phyloP scores from a whole-genome alignment of 2,888 invertebrate genomes.

The Endomychus coccineus region DNA sequence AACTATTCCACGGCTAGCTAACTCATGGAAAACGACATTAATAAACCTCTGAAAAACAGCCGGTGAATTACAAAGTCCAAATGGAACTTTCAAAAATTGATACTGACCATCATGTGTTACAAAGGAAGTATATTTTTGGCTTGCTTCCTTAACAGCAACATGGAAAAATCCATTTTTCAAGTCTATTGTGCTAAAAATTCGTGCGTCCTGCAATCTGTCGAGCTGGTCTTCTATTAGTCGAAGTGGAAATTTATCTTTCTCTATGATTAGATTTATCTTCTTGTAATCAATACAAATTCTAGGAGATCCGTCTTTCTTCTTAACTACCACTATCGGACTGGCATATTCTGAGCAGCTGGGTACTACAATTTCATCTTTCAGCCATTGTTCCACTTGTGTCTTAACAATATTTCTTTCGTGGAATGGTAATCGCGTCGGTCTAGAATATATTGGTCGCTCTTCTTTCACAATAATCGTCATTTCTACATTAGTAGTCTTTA shows the following conservation, averaged over 20 bases:
- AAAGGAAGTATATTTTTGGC: slow-evolving; percentile 30
- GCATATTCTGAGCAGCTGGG: slow-evolving; percentile 29
- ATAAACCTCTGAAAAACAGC: too few relatives aligned
- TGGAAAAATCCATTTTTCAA: slow-evolving; percentile 31
- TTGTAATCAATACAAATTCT: slow-evolving; percentile 29
- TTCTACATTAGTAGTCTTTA: too few relatives aligned
- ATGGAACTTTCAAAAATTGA: too few relatives aligned
- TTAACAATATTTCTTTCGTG: slow-evolving; percentile 17
- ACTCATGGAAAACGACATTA: too few relatives aligned
- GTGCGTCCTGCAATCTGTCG: slow-evolving; percentile 26
- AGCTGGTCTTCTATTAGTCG: slow-evolving; percentile 28
- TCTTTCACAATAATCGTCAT: slow-evolving; percentile 3
- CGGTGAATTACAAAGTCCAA: too few relatives aligned
- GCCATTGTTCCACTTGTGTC: slow-evolving; percentile 19
- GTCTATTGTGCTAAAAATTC: slow-evolving; percentile 28
- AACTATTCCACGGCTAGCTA: too few relatives aligned
- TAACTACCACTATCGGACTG: slow-evolving; percentile 24
- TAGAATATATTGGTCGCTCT: slow-evolving; percentile 13
- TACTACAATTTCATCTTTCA: slow-evolving; percentile 23
- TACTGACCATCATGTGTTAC: slow-evolving; percentile 32
- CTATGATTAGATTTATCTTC: slow-evolving; percentile 23
- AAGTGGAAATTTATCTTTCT: slow-evolving; percentile 22
- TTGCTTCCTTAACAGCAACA: slow-evolving; percentile 24
- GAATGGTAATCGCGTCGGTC: slow-evolving; percentile 21
- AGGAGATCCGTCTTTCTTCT: slow-evolving; percentile 24